Percentiles rank a stretch among this genome's conserved stretches.
phyloP scores from a whole-genome alignment of 2,888 invertebrate genomes.

The Epistrophella euchroma region DNA sequence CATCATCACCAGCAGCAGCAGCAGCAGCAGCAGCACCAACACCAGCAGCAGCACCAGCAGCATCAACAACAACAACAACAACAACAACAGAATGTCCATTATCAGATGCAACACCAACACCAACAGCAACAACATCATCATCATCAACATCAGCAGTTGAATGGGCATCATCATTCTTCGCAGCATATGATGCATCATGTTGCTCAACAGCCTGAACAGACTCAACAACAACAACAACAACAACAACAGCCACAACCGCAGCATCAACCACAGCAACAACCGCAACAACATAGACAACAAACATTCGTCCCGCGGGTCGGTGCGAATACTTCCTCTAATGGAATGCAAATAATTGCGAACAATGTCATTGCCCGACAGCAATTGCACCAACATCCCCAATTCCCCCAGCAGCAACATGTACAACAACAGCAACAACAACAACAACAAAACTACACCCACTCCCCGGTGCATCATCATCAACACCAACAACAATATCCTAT shows the following conservation, averaged over 20 bases:
- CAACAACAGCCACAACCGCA: slow-evolving; percentile 58
- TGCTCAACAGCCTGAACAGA: slow-evolving; percentile 49
- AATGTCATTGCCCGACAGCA: slow-evolving; percentile 77
- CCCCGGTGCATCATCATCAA: slow-evolving; percentile 72
- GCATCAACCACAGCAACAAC: slow-evolving; percentile 72
- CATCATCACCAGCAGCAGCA: slow-evolving; percentile 68
- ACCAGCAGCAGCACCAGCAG: slow-evolving; percentile 62
- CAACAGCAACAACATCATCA: slow-evolving; percentile 51
- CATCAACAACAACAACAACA: slow-evolving; percentile 73
- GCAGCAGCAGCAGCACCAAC: slow-evolving; percentile 70
- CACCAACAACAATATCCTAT: slow-evolving; percentile 76
- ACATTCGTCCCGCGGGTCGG: slow-evolving; percentile 81
- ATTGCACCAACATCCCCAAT: slow-evolving; percentile 71
- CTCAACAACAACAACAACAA: slow-evolving; percentile 55
- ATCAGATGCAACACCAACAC: slow-evolving; percentile 63
- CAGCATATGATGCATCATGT: slow-evolving; percentile 56
- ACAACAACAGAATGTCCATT: slow-evolving; percentile 63
- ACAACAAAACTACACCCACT: slow-evolving; percentile 65
- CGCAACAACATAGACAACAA: slow-evolving; percentile 78
- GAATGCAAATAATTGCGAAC: slow-evolving; percentile 76
- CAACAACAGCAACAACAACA: slow-evolving; percentile 73
- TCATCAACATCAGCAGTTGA: slow-evolving; percentile 62
- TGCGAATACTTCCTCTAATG: slow-evolving; percentile 76
- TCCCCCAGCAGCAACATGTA: slow-evolving; percentile 68
- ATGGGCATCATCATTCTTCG: slow-evolving; percentile 60